phyloP scores from a whole-genome alignment of 2,113 vertebrate species.

The Epinephelus moara region DNA sequence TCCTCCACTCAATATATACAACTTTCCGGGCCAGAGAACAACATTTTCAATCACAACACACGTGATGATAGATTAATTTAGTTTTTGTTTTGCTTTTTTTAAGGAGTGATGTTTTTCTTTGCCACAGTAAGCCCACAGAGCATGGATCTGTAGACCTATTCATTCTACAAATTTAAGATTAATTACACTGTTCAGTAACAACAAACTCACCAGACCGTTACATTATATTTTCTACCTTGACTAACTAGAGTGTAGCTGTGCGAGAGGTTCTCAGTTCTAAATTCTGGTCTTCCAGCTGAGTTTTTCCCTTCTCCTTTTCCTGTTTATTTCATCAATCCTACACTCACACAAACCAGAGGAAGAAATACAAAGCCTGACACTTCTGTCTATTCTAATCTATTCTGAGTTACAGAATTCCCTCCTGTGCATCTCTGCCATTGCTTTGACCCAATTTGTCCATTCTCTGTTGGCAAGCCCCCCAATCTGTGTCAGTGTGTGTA shows the following conservation, averaged over 20 bases:
- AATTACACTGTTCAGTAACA: constrained; percentile 27
- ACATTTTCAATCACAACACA: constrained; percentile 29
- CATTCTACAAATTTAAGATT: constrained; percentile 21
- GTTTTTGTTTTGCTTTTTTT: constrained; percentile 8
- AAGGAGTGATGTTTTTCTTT: constrained; percentile 20
- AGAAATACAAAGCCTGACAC: not conserved
- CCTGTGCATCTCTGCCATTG: constrained; percentile 15
- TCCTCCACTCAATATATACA: not conserved
- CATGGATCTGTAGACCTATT: constrained; percentile 22
- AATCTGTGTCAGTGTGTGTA: not conserved
- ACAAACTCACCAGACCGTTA: not conserved
- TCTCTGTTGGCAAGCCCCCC: constrained; percentile 7
- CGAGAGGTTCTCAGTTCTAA: not conserved
- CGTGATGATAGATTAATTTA: constrained; percentile 16
- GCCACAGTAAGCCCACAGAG: constrained; percentile 8
- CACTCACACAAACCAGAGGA: not conserved
- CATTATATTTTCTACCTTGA: not conserved
- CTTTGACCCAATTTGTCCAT: constrained; percentile 57
- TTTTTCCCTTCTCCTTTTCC: not conserved
- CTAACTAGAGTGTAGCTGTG: not conserved
- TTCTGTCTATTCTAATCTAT: constrained; percentile 48
- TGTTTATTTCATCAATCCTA: not conserved
- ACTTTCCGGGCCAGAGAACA: constrained; percentile 28
- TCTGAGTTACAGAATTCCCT: constrained; percentile 49
- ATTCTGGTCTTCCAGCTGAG: not conserved